These are phyloP conservation scores for Pogonomyrmex californicus DNA, from an alignment of 1,140 invertebrate genomes.

Conservation along the genomic window DNA sequence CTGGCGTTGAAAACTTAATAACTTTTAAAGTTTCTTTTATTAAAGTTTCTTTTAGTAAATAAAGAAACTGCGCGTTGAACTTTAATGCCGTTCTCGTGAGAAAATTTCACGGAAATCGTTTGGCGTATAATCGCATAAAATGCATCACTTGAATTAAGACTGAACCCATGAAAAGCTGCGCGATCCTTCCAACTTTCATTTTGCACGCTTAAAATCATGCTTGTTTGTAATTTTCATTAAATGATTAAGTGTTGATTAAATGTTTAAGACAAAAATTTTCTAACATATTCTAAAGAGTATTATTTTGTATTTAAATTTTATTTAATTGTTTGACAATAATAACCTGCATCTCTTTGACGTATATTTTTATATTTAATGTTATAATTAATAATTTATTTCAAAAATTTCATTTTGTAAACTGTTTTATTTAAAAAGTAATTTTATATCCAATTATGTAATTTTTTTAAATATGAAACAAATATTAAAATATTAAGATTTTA, in stretches of 20 bases:
- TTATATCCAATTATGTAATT: background rate
- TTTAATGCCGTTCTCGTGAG: conserved; percentile 25
- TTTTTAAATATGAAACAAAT: background rate
- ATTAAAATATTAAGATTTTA: background rate
- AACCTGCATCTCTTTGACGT: background rate
- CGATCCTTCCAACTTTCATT: conserved; percentile 43
- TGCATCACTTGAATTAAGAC: conserved; percentile 30
- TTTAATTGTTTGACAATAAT: background rate
- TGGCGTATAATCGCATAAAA: conserved; percentile 35
- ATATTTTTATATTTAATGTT: background rate
- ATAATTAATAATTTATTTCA: background rate
- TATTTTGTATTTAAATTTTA: background rate
- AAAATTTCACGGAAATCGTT: conserved; percentile 54
- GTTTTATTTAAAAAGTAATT: background rate
- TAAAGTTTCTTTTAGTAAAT: conserved; percentile 4
- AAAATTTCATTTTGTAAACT: background rate
- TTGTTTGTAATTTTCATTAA: background rate
- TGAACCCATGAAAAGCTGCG: conserved; percentile 36
- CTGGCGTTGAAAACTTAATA: no score
- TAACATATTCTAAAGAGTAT: background rate
- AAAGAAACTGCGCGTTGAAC: background rate
- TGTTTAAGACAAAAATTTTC: conserved; percentile 3
- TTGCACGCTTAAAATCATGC: conserved; percentile 29
- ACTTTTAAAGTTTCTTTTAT: background rate
- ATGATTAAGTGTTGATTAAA: background rate